phyloP scores from a whole-genome alignment of 2,888 invertebrate species.

The Cryptocheilus praepositus region DNA sequence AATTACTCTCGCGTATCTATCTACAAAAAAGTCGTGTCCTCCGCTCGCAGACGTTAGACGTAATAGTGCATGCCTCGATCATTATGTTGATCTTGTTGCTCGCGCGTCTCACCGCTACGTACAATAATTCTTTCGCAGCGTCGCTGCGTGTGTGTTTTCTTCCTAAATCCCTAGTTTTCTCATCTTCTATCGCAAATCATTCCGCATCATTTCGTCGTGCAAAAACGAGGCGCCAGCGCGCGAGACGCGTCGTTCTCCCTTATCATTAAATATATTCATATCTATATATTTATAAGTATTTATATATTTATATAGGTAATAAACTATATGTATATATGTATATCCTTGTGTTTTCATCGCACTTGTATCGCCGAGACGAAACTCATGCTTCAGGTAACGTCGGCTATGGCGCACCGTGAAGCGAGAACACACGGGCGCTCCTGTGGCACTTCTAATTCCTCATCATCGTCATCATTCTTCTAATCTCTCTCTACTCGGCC shows the following conservation, averaged over 20 bases:
- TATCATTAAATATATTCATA: conserved; percentile 39
- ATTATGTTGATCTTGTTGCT: conserved; percentile 49
- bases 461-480: neutral
- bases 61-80: conserved; percentile 22
- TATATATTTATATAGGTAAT: conserved; percentile 71
- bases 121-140: conserved; percentile 25
- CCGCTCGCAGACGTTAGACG: conserved; percentile 34
- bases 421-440: conserved; percentile 65
- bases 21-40: conserved; percentile 47
- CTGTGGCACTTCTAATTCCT: conserved; percentile 65
- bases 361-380: conserved; percentile 65
- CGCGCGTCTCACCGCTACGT: conserved; percentile 29
- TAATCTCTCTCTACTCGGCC: neutral
- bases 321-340: conserved; percentile 68
- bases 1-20: conserved; percentile 47
- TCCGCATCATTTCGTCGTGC: conserved; percentile 18
- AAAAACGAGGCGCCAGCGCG: conserved; percentile 31
- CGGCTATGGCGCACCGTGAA: conserved; percentile 57
- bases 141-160: conserved; percentile 8
- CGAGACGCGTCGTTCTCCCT: conserved; percentile 29
- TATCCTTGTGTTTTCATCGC: conserved; percentile 64
- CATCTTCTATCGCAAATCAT: conserved; percentile 13
- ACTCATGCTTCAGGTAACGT: conserved; percentile 66
- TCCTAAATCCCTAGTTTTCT: neutral
- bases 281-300: conserved; percentile 51